A percentile compares a stretch with the other conserved stretches of the same genome.
Evolutionary conservation across 2,113 vertebrate species (phyloP).

Genomic region (Apteryx mantelli): DNA sequence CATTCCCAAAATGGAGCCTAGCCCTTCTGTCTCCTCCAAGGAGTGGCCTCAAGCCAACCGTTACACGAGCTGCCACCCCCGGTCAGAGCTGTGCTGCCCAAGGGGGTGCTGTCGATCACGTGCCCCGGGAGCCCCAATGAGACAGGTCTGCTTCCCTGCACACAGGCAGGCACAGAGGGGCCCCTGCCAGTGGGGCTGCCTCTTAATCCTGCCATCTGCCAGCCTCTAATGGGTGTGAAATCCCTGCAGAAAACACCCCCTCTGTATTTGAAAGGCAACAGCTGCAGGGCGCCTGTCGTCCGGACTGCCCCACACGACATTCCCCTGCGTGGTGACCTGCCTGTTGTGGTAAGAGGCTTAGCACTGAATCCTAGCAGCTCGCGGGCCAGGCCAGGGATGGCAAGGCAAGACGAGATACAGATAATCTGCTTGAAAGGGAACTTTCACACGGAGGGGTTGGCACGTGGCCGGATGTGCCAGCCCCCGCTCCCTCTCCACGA

Average conservation of each 20-base stretch:
- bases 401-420: background rate
- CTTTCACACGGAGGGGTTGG: background rate
- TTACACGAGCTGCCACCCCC: no score
- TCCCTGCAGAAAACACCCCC: background rate
- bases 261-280: background rate
- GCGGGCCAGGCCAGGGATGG: background rate
- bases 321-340: background rate
- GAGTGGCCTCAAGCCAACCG: no score
- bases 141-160: background rate
- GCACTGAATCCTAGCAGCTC: background rate
- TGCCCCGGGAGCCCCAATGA: background rate
- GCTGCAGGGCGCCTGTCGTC: background rate
- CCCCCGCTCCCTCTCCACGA: background rate
- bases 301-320: background rate
- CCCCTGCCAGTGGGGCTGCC: no score
- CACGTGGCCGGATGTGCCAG: background rate
- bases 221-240: background rate
- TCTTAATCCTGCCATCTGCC: background rate
- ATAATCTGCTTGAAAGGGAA: slow-evolving; percentile 37
- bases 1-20: background rate
- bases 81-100: no score
- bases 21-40: background rate
- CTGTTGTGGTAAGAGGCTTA: slow-evolving; percentile 58
- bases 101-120: no score
- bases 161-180: background rate